These are phyloP conservation scores for Elachura formosa DNA, from an alignment of 2,113 vertebrate genomes.

Conservation along the genomic window DNA sequence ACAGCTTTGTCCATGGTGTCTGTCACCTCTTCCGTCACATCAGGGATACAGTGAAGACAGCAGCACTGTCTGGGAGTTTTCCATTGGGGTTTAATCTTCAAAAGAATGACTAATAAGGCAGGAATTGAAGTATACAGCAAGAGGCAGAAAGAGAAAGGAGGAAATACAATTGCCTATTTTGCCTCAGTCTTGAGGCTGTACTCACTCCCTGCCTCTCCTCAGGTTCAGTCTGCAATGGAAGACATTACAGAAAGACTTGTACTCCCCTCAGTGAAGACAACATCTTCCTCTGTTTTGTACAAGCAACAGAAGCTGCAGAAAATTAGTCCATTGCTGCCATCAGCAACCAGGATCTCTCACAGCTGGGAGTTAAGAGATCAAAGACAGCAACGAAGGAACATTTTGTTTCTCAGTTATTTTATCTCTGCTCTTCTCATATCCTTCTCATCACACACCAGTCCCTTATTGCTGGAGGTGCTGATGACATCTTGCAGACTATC, in stretches of 20 bases:
- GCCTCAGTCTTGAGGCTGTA: not conserved
- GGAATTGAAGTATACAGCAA: not conserved
- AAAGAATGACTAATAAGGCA: not conserved
- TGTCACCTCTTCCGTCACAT: not conserved
- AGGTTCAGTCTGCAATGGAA: not conserved
- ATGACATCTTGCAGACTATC: conserved; percentile 56
- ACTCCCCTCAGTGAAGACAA: conserved; percentile 47
- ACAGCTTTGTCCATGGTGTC: fast-evolving
- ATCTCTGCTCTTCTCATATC: conserved; percentile 28
- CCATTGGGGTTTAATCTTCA: not conserved
- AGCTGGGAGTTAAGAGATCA: conserved; percentile 66
- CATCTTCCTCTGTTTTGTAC: conserved; percentile 22
- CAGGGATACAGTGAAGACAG: not conserved
- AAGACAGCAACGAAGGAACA: conserved; percentile 46
- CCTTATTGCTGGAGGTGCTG: conserved; percentile 39
- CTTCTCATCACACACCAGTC: not conserved
- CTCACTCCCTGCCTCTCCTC: not conserved
- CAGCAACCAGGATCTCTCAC: conserved; percentile 60
- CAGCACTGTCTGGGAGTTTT: not conserved
- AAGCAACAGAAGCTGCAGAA: conserved; percentile 42
- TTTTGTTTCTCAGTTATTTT: conserved; percentile 60
- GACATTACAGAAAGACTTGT: conserved; percentile 17
- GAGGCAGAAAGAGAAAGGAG: not conserved
- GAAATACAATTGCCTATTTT: not conserved
- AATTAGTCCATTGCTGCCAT: conserved; percentile 49